Percentiles rank a stretch among this genome's conserved stretches.
Conservation (phyloP, 2,888 invertebrate genomes). For the Clepsis dumicolana region DNA sequence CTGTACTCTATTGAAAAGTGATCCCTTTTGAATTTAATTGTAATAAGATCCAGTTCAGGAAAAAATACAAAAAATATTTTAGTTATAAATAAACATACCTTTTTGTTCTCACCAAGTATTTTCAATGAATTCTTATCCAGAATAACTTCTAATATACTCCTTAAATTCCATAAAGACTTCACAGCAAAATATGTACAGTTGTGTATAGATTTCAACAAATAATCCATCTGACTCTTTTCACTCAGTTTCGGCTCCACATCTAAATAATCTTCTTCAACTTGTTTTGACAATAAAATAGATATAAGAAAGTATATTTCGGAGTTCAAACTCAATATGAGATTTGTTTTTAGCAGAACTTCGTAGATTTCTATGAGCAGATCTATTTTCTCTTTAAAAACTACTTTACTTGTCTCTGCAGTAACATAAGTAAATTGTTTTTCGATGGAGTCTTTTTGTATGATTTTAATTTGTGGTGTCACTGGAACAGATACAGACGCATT, state of each 20-base stretch:
- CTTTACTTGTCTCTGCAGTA: conserved; percentile 72
- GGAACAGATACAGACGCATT: conserved; percentile 61
- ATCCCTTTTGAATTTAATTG: too few species aligned
- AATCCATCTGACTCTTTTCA: conserved; percentile 46
- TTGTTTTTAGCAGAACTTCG: conserved; percentile 84
- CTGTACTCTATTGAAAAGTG: too few species aligned
- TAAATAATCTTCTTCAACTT: conserved; percentile 68
- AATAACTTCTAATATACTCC: conserved; percentile 81
- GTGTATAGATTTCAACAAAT: conserved; percentile 74
- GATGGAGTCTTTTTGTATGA: conserved; percentile 62
- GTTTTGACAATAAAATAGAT: conserved; percentile 86
- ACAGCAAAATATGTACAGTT: conserved; percentile 93
- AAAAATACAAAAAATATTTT: too few species aligned
- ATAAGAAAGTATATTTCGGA: conserved; percentile 90
- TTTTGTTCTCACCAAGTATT: conserved; percentile 89
- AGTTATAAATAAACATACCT: too few species aligned
- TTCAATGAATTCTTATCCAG: conserved; percentile 89
- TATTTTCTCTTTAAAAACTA: conserved; percentile 82
- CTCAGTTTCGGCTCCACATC: conserved; percentile 55
- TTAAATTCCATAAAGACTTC: conserved; percentile 87
- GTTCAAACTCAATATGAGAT: conserved; percentile 88
- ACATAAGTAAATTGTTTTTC: conserved; percentile 64
- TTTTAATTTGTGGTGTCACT: conserved; percentile 66
- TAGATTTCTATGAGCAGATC: conserved; percentile 87
- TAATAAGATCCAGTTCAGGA: too few species aligned